Percentiles rank a stretch among this genome's conserved stretches.
These are phyloP conservation scores for Sminthurides aquaticus DNA, from an alignment of 2,888 invertebrate genomes.

Conservation along the genomic window DNA sequence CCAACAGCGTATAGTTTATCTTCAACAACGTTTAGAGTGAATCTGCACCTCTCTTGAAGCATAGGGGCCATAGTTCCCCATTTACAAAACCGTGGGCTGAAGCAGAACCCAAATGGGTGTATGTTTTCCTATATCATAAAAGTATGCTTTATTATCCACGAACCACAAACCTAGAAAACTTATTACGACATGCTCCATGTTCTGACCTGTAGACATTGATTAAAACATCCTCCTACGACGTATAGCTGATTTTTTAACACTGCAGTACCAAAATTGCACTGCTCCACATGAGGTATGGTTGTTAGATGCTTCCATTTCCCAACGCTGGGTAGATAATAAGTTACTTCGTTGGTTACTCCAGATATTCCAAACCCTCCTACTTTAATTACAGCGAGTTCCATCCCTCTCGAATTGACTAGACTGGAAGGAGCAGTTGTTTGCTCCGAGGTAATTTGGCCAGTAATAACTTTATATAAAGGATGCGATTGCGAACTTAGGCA, in stretches of 20 bases:
- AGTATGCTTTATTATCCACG: not conserved
- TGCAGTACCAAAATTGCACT: conserved; percentile 64
- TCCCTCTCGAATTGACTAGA: conserved; percentile 59
- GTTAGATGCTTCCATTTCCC: conserved; percentile 60
- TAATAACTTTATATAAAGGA: conserved; percentile 36
- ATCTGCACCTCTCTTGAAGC: conserved; percentile 59
- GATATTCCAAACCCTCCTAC: conserved; percentile 61
- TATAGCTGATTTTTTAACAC: conserved; percentile 62
- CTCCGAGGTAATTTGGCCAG: conserved; percentile 28
- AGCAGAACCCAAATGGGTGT: conserved; percentile 64
- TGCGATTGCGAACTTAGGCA: conserved; percentile 34
- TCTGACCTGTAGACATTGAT: conserved; percentile 51
- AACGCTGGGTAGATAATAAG: conserved; percentile 55
- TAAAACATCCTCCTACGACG: conserved; percentile 65
- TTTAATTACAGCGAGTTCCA: conserved; percentile 58
- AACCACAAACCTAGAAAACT: too few relatives aligned
- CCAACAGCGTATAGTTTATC: conserved; percentile 57
- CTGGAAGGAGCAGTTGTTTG: conserved; percentile 33
- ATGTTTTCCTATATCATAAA: conserved; percentile 56
- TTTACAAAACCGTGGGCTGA: conserved; percentile 55
- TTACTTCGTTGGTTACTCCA: conserved; percentile 62
- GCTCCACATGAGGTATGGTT: conserved; percentile 64
- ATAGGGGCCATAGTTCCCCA: conserved; percentile 64
- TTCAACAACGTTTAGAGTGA: conserved; percentile 55
- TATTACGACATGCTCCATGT: too few relatives aligned